Conservation (phyloP, 2,888 invertebrate genomes). For the Ormyrus thymus region DNA sequence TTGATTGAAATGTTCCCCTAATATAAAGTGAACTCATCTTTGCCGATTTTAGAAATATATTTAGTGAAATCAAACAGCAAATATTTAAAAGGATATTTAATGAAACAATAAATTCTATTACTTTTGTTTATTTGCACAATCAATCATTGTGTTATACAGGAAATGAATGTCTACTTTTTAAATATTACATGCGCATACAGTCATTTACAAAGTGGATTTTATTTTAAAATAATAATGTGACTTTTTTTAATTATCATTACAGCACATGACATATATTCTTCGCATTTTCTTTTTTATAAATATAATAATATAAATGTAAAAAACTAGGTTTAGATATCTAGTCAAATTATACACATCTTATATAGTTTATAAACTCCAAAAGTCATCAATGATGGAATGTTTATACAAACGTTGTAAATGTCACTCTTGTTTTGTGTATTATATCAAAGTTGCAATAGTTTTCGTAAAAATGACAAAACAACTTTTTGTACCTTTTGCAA, state of each 20-base stretch:
- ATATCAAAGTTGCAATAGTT: conserved; percentile 5
- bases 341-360: conserved; percentile 26
- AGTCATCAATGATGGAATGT: conserved; percentile 16
- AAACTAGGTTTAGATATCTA: conserved; percentile 8
- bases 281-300: conserved; percentile 18
- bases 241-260: conserved; percentile 10
- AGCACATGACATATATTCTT: neutral
- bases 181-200: conserved; percentile 18
- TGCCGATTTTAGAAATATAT: neutral
- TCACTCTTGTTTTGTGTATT: conserved; percentile 14
- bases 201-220: conserved; percentile 31
- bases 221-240: conserved; percentile 22
- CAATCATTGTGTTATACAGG: conserved; percentile 28
- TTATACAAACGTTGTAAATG: conserved; percentile 37
- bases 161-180: conserved; percentile 24
- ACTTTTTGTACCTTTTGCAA: conserved; percentile 9
- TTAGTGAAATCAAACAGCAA: neutral
- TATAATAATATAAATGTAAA: conserved; percentile 28
- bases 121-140: conserved; percentile 41
- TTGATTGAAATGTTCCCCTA: neutral
- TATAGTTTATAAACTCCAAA: conserved; percentile 25
- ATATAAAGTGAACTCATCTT: neutral
- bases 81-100: neutral
- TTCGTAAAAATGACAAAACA: conserved; percentile 18
- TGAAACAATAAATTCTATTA: conserved; percentile 31